A percentile compares a stretch with the other conserved stretches of the same genome.
Conservation (phyloP, 2,888 invertebrate species). For the Rotaria macrura region DNA sequence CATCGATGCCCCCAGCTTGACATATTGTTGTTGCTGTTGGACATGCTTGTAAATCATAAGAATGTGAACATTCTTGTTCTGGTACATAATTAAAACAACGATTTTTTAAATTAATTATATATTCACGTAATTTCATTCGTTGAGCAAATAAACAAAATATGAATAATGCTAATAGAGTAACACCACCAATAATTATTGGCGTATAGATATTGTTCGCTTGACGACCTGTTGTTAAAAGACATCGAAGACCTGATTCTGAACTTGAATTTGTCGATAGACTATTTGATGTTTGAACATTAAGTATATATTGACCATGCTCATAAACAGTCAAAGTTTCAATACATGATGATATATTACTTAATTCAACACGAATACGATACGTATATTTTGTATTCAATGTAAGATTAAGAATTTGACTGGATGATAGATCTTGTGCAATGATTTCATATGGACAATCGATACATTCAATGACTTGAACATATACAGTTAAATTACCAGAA, state of each 20-base stretch:
- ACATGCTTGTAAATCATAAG: not conserved
- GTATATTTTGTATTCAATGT: not conserved
- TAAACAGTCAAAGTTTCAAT: not conserved
- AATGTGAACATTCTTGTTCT: not conserved
- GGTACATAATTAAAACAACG: not conserved
- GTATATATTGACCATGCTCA: not conserved
- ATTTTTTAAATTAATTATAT: not conserved
- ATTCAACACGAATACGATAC: not conserved
- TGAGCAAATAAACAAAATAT: not conserved
- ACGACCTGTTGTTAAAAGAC: not conserved
- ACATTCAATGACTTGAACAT: not conserved
- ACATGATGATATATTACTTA: not conserved
- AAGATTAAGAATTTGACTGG: not conserved
- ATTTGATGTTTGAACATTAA: not conserved
- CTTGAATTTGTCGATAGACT: not conserved
- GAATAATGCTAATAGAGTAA: not conserved
- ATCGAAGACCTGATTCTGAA: not conserved
- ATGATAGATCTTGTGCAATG: not conserved
- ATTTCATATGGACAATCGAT: not conserved
- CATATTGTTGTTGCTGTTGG: no score
- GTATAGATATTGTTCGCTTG: not conserved
- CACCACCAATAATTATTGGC: not conserved
- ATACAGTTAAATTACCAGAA: not conserved
- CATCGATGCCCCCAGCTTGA: not conserved
- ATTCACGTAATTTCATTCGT: not conserved